A percentile compares a stretch with the other conserved stretches of the same genome.
Evolutionary conservation across 2,113 vertebrate genomes (phyloP).

Genomic region (Salminus brasiliensis): DNA sequence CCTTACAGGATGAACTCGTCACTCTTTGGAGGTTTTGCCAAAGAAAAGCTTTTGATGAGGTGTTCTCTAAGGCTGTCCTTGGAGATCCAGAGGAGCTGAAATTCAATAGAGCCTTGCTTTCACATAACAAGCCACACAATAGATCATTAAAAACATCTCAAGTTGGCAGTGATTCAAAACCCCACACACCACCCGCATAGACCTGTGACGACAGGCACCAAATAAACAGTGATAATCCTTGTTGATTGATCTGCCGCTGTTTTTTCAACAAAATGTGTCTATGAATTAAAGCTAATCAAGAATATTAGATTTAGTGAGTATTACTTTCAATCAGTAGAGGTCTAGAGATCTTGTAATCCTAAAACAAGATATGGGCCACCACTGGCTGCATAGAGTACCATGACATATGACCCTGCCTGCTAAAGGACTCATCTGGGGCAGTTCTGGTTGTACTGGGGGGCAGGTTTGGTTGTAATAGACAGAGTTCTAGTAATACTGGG

Average conservation of each 20-base stretch:
- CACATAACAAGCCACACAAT: not conserved
- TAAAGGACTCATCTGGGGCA: no score
- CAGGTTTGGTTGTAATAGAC: no score
- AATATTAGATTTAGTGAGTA: not conserved
- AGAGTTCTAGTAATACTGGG: no score
- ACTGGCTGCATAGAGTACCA: no score
- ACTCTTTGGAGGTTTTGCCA: not conserved
- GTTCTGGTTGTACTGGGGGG: no score
- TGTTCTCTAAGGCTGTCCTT: not conserved
- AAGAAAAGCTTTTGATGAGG: not conserved
- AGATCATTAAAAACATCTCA: not conserved
- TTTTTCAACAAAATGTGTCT: not conserved
- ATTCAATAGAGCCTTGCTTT: constrained; percentile 2
- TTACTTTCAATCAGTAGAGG: not conserved
- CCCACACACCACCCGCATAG: not conserved
- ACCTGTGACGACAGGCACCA: not conserved
- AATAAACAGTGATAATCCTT: not conserved
- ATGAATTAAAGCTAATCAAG: not conserved
- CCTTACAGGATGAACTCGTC: not conserved
- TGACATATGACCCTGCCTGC: no score
- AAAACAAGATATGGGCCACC: no score
- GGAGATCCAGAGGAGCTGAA: not conserved
- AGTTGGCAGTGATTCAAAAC: not conserved
- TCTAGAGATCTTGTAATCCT: not conserved
- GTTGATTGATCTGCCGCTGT: not conserved